Evolutionary conservation across 2,113 vertebrate genomes (phyloP).

Genomic region (Phrynosoma blainvillii): DNA sequence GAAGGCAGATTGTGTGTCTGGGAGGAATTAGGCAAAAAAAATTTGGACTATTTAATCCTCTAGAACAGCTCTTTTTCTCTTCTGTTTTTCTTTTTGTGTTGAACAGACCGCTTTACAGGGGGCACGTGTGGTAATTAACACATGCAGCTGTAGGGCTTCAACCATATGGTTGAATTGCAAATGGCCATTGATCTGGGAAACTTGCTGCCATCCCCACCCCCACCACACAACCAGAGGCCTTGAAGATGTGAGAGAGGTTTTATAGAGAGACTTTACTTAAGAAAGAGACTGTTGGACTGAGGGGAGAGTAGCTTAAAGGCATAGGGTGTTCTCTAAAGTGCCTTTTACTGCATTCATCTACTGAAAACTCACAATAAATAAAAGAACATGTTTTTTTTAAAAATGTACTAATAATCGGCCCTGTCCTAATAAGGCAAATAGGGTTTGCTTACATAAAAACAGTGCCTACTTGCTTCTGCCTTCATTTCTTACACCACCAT

Average conservation of each 20-base stretch:
- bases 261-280: slow-evolving; percentile 54
- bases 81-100: slow-evolving; percentile 78
- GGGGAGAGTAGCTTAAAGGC: slow-evolving; percentile 41
- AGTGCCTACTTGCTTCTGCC: neutral
- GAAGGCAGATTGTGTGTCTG: slow-evolving; percentile 61
- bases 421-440: neutral
- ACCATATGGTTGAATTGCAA: slow-evolving; percentile 82
- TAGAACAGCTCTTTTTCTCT: slow-evolving; percentile 72
- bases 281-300: slow-evolving; percentile 39
- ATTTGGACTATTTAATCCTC: slow-evolving; percentile 81
- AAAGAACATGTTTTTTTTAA: neutral
- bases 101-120: slow-evolving; percentile 77
- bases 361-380: slow-evolving; percentile 21
- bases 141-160: slow-evolving; percentile 74
- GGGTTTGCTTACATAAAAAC: slow-evolving; percentile 6
- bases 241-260: slow-evolving; percentile 61
- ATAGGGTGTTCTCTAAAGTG: slow-evolving; percentile 4
- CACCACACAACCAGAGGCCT: slow-evolving; percentile 48
- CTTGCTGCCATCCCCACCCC: slow-evolving; percentile 52
- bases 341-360: neutral
- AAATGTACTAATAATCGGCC: neutral
- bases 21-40: slow-evolving; percentile 76
- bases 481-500: neutral
- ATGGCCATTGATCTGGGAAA: slow-evolving; percentile 77
- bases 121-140: slow-evolving; percentile 83